phyloP scores from a whole-genome alignment of 2,888 invertebrate genomes.

The Drosophila anceps region DNA sequence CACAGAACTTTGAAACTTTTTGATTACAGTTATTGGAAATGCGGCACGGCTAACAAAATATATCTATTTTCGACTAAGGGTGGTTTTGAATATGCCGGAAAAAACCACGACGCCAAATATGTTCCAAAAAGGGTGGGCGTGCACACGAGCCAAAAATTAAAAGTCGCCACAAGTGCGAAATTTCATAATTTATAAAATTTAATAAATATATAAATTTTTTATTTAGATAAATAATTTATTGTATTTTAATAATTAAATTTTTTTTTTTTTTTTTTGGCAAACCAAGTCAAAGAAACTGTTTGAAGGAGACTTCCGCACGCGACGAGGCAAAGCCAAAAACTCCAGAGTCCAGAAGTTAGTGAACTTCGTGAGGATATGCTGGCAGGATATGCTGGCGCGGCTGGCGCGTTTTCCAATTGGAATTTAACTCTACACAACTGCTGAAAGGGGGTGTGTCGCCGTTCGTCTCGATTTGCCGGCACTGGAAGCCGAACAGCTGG shows the following conservation, averaged over 20 bases:
- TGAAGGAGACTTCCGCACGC: constrained; percentile 66
- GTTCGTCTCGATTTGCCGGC: constrained; percentile 41
- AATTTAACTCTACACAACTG: constrained; percentile 61
- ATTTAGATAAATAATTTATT: background rate
- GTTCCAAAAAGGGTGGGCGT: constrained; percentile 65
- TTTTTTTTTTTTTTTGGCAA: background rate
- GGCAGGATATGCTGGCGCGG: constrained; percentile 53
- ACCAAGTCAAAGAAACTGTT: constrained; percentile 3
- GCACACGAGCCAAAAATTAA: constrained; percentile 39
- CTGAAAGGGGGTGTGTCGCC: constrained; percentile 64
- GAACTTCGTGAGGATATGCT: constrained; percentile 73
- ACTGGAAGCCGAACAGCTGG: constrained; percentile 70
- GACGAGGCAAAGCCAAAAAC: constrained; percentile 76
- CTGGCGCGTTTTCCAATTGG: constrained; percentile 64
- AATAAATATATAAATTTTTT: background rate
- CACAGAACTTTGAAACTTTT: constrained; percentile 16
- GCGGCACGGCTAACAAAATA: constrained; percentile 22
- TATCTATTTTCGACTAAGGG: constrained; percentile 45
- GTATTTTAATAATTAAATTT: too few relatives aligned
- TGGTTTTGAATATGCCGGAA: constrained; percentile 56
- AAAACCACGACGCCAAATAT: constrained; percentile 49
- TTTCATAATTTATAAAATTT: background rate
- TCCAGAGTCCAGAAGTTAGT: constrained; percentile 72
- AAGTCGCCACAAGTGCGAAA: background rate
- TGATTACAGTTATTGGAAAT: constrained; percentile 55